Evolutionary conservation across 1,140 invertebrate species (phyloP).

Genomic region (Drosophila hydei): DNA sequence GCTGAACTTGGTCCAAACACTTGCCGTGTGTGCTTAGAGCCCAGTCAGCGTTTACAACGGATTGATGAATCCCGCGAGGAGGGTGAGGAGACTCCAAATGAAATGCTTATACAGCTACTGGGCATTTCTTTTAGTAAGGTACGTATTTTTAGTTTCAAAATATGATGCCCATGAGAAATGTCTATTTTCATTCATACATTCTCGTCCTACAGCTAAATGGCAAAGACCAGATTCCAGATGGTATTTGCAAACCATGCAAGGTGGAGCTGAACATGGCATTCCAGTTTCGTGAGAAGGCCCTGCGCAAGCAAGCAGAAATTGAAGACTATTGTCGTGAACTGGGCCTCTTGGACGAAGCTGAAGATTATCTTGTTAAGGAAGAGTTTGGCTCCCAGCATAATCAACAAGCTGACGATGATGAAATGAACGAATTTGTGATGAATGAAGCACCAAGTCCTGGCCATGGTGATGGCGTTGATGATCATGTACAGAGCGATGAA

Average conservation of each 20-base stretch:
- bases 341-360: slow-evolving; percentile 54
- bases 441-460: slow-evolving; percentile 31
- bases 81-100: slow-evolving; percentile 76
- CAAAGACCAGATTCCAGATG: slow-evolving; percentile 64
- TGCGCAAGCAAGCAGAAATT: slow-evolving; percentile 62
- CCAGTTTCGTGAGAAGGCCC: slow-evolving; percentile 74
- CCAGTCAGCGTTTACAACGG: slow-evolving; percentile 56
- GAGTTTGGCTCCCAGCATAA: slow-evolving; percentile 42
- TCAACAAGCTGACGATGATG: slow-evolving; percentile 50
- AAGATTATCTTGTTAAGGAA: slow-evolving; percentile 62
- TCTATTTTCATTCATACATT: neutral
- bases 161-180: neutral
- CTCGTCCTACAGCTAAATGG: slow-evolving; percentile 51
- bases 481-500: slow-evolving; percentile 36
- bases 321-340: slow-evolving; percentile 56
- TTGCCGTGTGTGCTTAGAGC: slow-evolving; percentile 72
- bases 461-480: slow-evolving; percentile 15
- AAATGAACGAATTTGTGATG: slow-evolving; percentile 54
- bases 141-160: neutral
- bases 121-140: slow-evolving; percentile 71
- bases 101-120: slow-evolving; percentile 72
- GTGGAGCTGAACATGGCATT: slow-evolving; percentile 77
- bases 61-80: slow-evolving; percentile 72
- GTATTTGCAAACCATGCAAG: slow-evolving; percentile 73
- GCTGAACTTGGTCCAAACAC: slow-evolving; percentile 64